Conservation (phyloP, 1,140 invertebrate genomes). For the Parasteatoda tepidariorum region DNA sequence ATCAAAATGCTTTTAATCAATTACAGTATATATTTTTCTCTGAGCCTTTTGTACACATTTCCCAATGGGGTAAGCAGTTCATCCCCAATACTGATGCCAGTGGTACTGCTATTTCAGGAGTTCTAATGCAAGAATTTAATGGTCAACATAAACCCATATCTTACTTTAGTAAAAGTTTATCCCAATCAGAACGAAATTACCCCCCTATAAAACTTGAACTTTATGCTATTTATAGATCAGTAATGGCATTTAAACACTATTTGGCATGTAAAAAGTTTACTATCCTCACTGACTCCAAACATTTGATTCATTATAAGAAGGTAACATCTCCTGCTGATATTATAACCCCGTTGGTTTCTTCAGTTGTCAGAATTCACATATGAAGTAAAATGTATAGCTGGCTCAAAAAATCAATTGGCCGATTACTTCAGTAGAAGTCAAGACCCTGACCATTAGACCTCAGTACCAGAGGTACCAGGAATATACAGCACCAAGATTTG, state of each 20-base stretch:
- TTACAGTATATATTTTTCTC: neutral
- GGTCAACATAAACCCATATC: neutral
- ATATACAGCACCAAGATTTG: neutral
- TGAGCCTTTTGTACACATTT: neutral
- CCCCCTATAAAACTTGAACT: neutral
- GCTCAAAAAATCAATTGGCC: neutral
- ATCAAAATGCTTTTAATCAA: neutral
- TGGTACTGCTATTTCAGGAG: neutral
- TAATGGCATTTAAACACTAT: neutral
- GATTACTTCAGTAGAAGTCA: neutral
- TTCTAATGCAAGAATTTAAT: neutral
- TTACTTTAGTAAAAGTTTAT: neutral
- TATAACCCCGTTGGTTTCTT: neutral
- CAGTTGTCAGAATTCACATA: neutral
- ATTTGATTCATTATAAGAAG: neutral
- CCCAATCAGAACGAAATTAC: neutral
- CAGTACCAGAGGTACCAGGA: slow-evolving; percentile 12
- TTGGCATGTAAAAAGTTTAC: neutral
- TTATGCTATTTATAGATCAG: neutral
- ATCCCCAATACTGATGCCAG: neutral
- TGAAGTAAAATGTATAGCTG: neutral
- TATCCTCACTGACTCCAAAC: neutral
- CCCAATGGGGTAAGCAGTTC: neutral
- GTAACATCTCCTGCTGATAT: neutral
- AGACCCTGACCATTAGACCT: neutral